phyloP scores from a whole-genome alignment of 2,113 vertebrate genomes.

The Myodes glareolus region DNA sequence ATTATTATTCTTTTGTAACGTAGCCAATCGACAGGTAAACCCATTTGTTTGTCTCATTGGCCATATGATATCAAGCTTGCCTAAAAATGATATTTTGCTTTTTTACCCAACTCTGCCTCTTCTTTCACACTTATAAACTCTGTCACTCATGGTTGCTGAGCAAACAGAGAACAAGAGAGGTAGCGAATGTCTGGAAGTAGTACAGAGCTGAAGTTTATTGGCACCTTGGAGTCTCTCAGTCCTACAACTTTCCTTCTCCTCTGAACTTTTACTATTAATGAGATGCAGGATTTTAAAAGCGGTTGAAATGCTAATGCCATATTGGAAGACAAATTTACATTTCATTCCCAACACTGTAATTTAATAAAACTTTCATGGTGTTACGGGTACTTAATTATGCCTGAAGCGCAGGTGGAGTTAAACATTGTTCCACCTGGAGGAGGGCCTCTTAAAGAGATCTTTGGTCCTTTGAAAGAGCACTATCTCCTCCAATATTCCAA shows the following conservation, averaged over 20 bases:
- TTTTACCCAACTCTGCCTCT: constrained; percentile 6
- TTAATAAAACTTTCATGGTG: constrained; percentile 87
- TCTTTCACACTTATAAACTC: neutral
- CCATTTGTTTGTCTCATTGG: neutral
- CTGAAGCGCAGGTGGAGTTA: constrained; percentile 82
- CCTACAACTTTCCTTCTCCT: constrained; percentile 55
- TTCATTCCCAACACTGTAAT: constrained; percentile 86
- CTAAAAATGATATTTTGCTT: neutral
- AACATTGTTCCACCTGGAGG: constrained; percentile 78
- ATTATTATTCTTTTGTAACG: neutral
- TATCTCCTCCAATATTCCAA: constrained; percentile 42
- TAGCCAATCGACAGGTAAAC: neutral
- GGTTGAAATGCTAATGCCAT: constrained; percentile 84
- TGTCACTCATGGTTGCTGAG: neutral
- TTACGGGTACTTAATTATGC: constrained; percentile 87
- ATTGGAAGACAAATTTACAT: constrained; percentile 88
- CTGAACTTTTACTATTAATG: constrained; percentile 78
- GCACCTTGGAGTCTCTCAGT: constrained; percentile 43
- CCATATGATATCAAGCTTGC: constrained; percentile 11
- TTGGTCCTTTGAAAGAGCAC: constrained; percentile 74
- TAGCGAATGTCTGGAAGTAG: constrained; percentile 8
- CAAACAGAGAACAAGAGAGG: neutral
- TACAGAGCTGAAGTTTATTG: constrained; percentile 52
- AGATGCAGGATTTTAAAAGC: constrained; percentile 78
- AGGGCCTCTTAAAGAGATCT: constrained; percentile 77